Evolutionary conservation across 2,797 vertebrate genomes (phyloP).

Genomic region (Erithacus rubecula): DNA sequence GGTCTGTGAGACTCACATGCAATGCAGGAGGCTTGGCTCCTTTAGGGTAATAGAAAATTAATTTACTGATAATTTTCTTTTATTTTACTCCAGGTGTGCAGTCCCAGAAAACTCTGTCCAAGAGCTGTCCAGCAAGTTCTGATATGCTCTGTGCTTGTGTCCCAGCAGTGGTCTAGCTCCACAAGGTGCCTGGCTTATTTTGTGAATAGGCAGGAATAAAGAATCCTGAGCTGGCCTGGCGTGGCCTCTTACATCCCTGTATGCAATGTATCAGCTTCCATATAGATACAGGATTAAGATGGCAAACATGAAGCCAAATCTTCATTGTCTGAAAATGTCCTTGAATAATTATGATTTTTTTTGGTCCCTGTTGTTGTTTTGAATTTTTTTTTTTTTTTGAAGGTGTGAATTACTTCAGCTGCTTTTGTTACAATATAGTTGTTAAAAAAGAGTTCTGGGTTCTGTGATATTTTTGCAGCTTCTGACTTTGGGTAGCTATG

Average conservation of each 20-base stretch:
- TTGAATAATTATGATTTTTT: not conserved
- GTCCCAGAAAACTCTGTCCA: not conserved
- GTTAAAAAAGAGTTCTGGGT: not conserved
- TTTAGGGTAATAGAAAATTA: not conserved
- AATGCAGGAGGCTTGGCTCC: not conserved
- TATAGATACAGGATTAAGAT: not conserved
- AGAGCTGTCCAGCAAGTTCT: not conserved
- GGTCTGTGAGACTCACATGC: not conserved
- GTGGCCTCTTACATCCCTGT: not conserved
- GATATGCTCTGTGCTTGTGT: not conserved
- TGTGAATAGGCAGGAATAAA: not conserved
- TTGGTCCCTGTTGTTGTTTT: not conserved
- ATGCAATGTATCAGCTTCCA: not conserved
- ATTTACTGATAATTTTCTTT: not conserved
- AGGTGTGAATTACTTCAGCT: not conserved
- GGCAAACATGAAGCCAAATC: not conserved
- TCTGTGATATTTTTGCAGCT: not conserved
- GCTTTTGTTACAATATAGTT: not conserved
- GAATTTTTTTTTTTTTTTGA: not conserved
- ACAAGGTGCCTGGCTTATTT: not conserved
- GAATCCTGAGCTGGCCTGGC: not conserved
- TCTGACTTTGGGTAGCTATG: not conserved
- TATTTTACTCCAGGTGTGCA: not conserved
- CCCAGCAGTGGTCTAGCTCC: not conserved
- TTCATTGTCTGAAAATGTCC: not conserved